A percentile compares a stretch with the other conserved stretches of the same genome.
These are phyloP conservation scores for Ochropleura leucogaster DNA, from an alignment of 2,888 invertebrate species.

Conservation along the genomic window DNA sequence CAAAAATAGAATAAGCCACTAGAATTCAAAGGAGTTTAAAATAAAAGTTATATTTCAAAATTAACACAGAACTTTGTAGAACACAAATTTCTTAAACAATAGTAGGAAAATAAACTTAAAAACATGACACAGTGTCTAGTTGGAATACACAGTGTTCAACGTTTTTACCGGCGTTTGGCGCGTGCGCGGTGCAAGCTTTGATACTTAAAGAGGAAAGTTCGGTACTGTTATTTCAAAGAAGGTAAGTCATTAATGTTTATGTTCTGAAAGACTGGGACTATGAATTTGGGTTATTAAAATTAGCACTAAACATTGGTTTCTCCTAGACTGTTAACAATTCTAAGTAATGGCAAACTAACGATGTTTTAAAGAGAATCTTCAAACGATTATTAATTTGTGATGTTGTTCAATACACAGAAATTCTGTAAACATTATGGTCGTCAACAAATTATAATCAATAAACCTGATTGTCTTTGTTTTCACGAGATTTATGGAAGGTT, in stretches of 20 bases:
- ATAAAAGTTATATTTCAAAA: constrained; percentile 36
- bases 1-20: constrained; percentile 38
- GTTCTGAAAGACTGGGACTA: constrained; percentile 40
- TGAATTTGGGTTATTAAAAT: constrained; percentile 57
- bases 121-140: constrained; percentile 50
- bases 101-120: constrained; percentile 51
- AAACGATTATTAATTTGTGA: background rate
- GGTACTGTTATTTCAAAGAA: constrained; percentile 53
- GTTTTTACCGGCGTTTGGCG: constrained; percentile 62
- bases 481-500: background rate
- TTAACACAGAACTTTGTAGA: constrained; percentile 53
- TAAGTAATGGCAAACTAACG: constrained; percentile 29
- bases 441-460: background rate
- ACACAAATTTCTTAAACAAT: constrained; percentile 38
- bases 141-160: constrained; percentile 62
- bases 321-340: constrained; percentile 34
- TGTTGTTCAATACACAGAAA: background rate
- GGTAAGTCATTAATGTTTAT: constrained; percentile 54
- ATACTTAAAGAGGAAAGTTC: constrained; percentile 56
- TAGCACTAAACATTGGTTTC: constrained; percentile 50
- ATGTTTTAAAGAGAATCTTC: constrained; percentile 20
- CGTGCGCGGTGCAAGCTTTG: constrained; percentile 64
- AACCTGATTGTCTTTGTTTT: background rate
- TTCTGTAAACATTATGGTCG: background rate
- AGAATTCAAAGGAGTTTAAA: constrained; percentile 39